Evolutionary conservation across 2,888 invertebrate species (phyloP).

Genomic region (Sphaerophoria taeniata): DNA sequence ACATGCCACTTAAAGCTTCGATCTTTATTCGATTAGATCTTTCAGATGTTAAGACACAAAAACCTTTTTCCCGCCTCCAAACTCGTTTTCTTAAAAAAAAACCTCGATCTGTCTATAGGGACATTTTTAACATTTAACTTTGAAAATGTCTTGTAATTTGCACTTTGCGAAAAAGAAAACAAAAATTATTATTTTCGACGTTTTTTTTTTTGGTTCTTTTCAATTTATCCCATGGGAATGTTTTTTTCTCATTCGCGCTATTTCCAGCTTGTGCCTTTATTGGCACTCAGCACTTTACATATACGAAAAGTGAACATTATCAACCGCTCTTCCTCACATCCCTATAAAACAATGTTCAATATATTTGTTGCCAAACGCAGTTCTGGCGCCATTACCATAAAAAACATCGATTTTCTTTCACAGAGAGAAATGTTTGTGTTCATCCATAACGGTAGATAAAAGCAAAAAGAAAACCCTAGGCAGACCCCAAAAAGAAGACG

Average conservation of each 20-base stretch:
- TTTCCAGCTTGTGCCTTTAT: constrained; percentile 35
- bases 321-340: background rate
- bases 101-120: constrained; percentile 22
- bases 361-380: constrained; percentile 57
- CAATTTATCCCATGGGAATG: constrained; percentile 56
- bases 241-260: constrained; percentile 44
- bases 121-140: constrained; percentile 28
- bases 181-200: constrained; percentile 1
- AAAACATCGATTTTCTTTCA: constrained; percentile 48
- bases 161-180: constrained; percentile 13
- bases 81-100: background rate
- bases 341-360: constrained; percentile 3
- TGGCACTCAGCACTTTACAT: constrained; percentile 2
- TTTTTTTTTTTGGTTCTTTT: background rate
- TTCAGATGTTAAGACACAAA: background rate
- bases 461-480: background rate
- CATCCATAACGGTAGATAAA: constrained; percentile 17
- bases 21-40: constrained; percentile 8
- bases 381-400: constrained; percentile 70
- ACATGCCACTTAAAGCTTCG: background rate
- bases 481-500: constrained; percentile 40
- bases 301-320: background rate
- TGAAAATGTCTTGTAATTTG: constrained; percentile 20
- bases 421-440: background rate
- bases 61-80: background rate